Conservation (phyloP, 1,140 invertebrate species). For the Bombus sylvicola region DNA sequence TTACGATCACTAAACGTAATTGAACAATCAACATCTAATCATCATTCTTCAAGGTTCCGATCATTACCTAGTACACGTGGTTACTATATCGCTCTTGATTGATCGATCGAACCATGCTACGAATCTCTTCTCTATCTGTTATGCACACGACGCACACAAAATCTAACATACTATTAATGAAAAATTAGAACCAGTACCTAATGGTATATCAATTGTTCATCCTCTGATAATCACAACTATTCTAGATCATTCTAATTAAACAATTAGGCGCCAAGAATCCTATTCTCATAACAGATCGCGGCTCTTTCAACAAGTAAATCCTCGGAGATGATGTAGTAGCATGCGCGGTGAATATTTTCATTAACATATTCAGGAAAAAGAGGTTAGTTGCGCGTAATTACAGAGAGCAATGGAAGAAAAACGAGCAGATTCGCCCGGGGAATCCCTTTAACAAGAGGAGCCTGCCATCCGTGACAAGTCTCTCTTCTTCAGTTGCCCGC, state of each 20-base stretch:
- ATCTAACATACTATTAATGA: background rate
- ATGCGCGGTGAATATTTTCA: conserved; percentile 51
- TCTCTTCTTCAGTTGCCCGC: background rate
- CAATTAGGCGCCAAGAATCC: conserved; percentile 22
- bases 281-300: background rate
- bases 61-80: background rate
- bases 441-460: conserved; percentile 60
- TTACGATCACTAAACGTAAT: background rate
- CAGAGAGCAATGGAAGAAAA: conserved; percentile 64
- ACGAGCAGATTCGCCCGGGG: conserved; percentile 58
- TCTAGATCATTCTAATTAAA: conserved; percentile 2
- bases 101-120: background rate
- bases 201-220: background rate
- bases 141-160: too few species aligned
- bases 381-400: conserved; percentile 54
- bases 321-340: background rate
- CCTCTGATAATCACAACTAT: background rate
- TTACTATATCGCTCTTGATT: background rate
- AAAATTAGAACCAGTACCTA: background rate
- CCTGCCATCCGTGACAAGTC: conserved; percentile 55
- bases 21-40: background rate
- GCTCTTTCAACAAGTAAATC: background rate
- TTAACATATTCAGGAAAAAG: conserved; percentile 56
- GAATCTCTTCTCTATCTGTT: too few species aligned
- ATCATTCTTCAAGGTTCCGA: background rate